A percentile compares a stretch with the other conserved stretches of the same genome.
These are phyloP conservation scores for Tricholauxania praeusta DNA, from an alignment of 2,888 invertebrate species.

Conservation along the genomic window DNA sequence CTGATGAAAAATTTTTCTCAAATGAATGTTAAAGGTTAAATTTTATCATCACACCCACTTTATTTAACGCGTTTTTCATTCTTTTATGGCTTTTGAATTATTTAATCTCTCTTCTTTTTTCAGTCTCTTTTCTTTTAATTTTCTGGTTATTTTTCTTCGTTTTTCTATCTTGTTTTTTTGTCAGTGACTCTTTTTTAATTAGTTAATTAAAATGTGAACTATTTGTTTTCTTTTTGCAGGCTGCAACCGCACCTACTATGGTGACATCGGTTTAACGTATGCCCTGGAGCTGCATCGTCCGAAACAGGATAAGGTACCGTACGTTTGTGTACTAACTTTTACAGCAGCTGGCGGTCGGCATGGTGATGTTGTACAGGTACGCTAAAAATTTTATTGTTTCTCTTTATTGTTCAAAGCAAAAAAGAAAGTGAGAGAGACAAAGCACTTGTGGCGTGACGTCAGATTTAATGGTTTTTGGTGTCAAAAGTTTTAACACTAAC, in stretches of 20 bases:
- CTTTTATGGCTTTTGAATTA: no score
- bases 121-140: no score
- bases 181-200: slow-evolving; percentile 2
- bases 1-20: no score
- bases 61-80: no score
- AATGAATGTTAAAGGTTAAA: no score
- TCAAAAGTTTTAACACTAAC: no score
- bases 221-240: slow-evolving; percentile 52
- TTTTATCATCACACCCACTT: no score
- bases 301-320: slow-evolving; percentile 87
- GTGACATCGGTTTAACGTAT: slow-evolving; percentile 88
- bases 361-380: slow-evolving; percentile 89
- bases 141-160: background rate
- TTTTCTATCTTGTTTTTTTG: background rate
- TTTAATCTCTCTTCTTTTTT: background rate
- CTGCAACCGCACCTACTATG: slow-evolving; percentile 92
- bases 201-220: slow-evolving; percentile 17
- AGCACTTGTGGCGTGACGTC: background rate
- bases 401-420: background rate
- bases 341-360: slow-evolving; percentile 84
- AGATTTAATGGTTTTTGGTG: no score
- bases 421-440: no score
- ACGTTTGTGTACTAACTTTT: slow-evolving; percentile 88
- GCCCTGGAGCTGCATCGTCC: slow-evolving; percentile 87
- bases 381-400: slow-evolving; percentile 41